phyloP scores from a whole-genome alignment of 2,888 invertebrate genomes.

The Elegia similella region DNA sequence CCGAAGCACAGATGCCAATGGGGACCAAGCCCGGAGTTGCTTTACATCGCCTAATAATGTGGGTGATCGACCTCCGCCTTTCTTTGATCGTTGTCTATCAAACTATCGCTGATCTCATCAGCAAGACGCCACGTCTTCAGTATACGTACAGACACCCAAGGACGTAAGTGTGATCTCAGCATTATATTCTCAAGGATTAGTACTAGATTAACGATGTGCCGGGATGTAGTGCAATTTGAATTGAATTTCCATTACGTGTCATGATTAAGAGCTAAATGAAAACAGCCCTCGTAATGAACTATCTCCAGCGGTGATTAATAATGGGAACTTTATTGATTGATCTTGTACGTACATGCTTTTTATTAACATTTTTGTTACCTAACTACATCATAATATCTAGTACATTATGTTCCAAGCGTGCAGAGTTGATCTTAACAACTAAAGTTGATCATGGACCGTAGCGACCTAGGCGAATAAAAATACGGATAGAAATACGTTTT shows the following conservation, averaged over 20 bases:
- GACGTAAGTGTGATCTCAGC: neutral
- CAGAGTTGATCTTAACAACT: no score
- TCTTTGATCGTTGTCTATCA: neutral
- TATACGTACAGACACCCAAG: neutral
- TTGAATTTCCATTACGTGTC: slow-evolving; percentile 6
- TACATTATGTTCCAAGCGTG: no score
- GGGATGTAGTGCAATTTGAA: slow-evolving; percentile 14
- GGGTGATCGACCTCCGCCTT: no score
- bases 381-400: no score
- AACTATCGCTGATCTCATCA: neutral
- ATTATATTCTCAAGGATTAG: slow-evolving; percentile 11
- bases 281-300: neutral
- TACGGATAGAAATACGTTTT: no score
- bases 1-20: neutral
- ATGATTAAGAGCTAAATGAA: slow-evolving; percentile 9
- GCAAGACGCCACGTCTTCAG: neutral
- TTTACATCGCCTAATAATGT: no score
- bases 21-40: no score
- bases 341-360: no score
- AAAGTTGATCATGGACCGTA: no score
- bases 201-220: slow-evolving; percentile 9
- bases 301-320: slow-evolving; percentile 3
- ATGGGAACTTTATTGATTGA: neutral
- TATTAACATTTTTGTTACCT: no score
- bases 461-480: no score